Conservation (phyloP, 2,888 invertebrate species). For the Orthosia gothica region DNA sequence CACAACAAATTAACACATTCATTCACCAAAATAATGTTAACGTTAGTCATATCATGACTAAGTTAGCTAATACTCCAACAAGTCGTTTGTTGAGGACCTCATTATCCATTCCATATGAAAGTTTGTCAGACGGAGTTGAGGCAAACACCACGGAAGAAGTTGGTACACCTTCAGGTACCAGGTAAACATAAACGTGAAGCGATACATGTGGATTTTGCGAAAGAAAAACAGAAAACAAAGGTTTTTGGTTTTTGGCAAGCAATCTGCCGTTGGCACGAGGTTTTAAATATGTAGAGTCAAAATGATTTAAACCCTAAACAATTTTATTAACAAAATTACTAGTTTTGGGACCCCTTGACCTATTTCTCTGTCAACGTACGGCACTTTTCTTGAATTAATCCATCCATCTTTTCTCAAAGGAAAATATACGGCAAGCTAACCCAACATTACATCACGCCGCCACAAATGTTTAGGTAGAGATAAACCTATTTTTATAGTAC, state of each 20-base stretch:
- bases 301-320: too few species aligned
- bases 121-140: constrained; percentile 39
- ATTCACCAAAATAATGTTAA: not conserved
- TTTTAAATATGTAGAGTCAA: too few species aligned
- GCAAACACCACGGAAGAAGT: constrained; percentile 27
- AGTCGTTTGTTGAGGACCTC: constrained; percentile 50
- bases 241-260: not conserved
- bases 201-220: not conserved
- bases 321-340: too few species aligned
- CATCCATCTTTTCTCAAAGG: too few species aligned
- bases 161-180: constrained; percentile 34
- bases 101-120: constrained; percentile 58
- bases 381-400: too few species aligned
- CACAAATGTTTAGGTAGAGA: too few species aligned
- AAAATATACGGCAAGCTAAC: too few species aligned
- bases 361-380: too few species aligned
- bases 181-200: constrained; percentile 37
- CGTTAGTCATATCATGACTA: not conserved
- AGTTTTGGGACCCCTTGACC: too few species aligned
- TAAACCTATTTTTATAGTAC: too few species aligned
- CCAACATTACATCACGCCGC: too few species aligned
- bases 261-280: not conserved
- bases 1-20: constrained; percentile 2
- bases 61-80: constrained; percentile 1
- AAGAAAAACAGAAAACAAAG: constrained; percentile 22